A percentile compares a stretch with the other conserved stretches of the same genome.
Conservation (phyloP, 2,888 invertebrate genomes). For the Lasioglossum zephyrum region DNA sequence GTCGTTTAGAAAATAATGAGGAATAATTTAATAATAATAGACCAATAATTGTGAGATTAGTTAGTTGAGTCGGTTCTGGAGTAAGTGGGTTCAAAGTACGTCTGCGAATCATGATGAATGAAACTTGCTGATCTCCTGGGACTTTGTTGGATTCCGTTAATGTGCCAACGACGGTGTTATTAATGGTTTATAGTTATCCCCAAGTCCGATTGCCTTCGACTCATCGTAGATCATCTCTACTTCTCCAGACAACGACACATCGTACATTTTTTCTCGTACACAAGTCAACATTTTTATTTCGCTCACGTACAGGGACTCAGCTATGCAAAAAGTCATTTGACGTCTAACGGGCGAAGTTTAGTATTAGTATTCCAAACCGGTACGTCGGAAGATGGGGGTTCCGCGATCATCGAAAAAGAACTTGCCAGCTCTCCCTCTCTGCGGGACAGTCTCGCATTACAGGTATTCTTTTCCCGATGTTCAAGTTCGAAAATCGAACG, state of each 20-base stretch:
- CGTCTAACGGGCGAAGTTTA: constrained; percentile 62
- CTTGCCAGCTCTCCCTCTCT: background rate
- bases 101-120: background rate
- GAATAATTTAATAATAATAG: background rate
- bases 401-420: constrained; percentile 60
- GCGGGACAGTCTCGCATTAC: constrained; percentile 39
- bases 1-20: background rate
- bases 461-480: constrained; percentile 26
- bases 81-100: background rate
- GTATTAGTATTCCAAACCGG: constrained; percentile 67
- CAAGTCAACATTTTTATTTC: constrained; percentile 58
- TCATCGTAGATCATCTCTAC: constrained; percentile 32
- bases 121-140: background rate
- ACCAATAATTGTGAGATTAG: background rate
- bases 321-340: constrained; percentile 67
- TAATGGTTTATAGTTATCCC: background rate
- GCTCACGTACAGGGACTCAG: constrained; percentile 56
- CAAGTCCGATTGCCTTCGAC: background rate
- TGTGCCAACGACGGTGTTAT: background rate
- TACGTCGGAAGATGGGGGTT: constrained; percentile 49
- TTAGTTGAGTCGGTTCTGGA: background rate
- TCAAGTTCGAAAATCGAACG: constrained; percentile 32
- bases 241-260: constrained; percentile 5
- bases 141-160: background rate
- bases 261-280: background rate